Evolutionary conservation across 2,888 invertebrate species (phyloP).

Genomic region (Drosophila monieri): DNA sequence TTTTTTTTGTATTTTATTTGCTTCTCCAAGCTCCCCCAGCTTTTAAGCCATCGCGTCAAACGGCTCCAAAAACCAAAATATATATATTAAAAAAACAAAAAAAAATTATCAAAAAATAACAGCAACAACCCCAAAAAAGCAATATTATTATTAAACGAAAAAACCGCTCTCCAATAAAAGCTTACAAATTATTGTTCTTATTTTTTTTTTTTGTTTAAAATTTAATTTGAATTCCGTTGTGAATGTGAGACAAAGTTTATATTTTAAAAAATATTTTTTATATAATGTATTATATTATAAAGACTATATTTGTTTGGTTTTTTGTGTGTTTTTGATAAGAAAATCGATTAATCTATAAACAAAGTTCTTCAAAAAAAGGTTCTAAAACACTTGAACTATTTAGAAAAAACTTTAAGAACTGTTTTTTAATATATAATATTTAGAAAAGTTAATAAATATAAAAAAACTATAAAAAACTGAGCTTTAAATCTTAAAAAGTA

Average conservation of each 20-base stretch:
- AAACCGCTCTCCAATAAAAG: constrained; percentile 1
- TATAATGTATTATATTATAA: too few relatives aligned
- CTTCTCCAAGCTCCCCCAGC: neutral
- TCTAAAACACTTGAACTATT: too few relatives aligned
- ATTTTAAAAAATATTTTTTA: neutral
- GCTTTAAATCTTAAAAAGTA: too few relatives aligned
- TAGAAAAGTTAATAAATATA: too few relatives aligned
- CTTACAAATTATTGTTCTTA: neutral
- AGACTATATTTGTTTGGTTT: neutral
- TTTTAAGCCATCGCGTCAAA: constrained; percentile 1
- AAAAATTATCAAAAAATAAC: constrained; percentile 17
- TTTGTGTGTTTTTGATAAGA: neutral
- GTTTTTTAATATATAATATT: too few relatives aligned
- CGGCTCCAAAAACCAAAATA: constrained; percentile 4
- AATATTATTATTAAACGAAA: constrained; percentile 18
- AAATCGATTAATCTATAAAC: neutral
- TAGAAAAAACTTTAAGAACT: too few relatives aligned
- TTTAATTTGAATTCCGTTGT: neutral
- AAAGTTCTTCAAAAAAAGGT: neutral
- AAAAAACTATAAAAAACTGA: too few relatives aligned
- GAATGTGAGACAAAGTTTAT: neutral
- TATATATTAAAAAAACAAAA: constrained; percentile 11
- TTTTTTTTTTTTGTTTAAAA: neutral
- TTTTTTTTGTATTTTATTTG: neutral
- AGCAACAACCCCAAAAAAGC: constrained; percentile 33